These are phyloP conservation scores for Lepetodrilus schrolli DNA, from an alignment of 2,888 invertebrate genomes.

Conservation along the genomic window DNA sequence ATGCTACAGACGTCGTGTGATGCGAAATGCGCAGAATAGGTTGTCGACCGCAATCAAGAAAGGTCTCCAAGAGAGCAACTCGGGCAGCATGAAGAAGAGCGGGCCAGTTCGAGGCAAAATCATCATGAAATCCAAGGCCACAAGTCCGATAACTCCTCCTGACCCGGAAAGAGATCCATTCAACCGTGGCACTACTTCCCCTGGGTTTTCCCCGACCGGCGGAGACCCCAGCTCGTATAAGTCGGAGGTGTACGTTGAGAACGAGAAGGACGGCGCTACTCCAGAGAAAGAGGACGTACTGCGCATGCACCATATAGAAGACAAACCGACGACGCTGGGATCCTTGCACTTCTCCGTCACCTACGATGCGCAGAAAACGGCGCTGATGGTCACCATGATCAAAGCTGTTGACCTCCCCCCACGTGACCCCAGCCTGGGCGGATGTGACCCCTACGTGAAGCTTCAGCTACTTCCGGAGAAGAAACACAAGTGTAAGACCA, in stretches of 20 bases:
- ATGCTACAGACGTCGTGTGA: constrained; percentile 80
- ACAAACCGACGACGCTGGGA: constrained; percentile 81
- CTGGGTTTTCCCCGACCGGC: constrained; percentile 77
- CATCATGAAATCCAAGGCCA: constrained; percentile 73
- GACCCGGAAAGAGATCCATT: constrained; percentile 54
- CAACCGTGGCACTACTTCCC: constrained; percentile 65
- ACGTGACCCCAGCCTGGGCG: constrained; percentile 86
- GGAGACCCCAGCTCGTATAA: constrained; percentile 53
- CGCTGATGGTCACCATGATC: constrained; percentile 92
- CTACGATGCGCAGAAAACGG: constrained; percentile 91
- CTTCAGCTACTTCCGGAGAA: constrained; percentile 97
- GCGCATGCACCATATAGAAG: constrained; percentile 74
- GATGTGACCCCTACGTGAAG: constrained; percentile 97
- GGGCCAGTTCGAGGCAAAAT: constrained; percentile 81
- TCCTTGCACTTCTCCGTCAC: constrained; percentile 92
- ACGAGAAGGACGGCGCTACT: constrained; percentile 75
- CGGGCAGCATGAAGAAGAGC: constrained; percentile 83
- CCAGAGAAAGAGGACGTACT: constrained; percentile 73
- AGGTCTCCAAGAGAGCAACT: constrained; percentile 69
- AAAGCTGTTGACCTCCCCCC: constrained; percentile 90
- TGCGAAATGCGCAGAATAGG: constrained; percentile 72
- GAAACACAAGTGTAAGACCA: constrained; percentile 96
- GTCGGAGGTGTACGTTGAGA: constrained; percentile 76
- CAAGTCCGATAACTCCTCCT: constrained; percentile 66
- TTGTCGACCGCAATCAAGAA: constrained; percentile 73